Conservation (phyloP, 1,140 invertebrate genomes). For the Zaprionus gabonicus region DNA sequence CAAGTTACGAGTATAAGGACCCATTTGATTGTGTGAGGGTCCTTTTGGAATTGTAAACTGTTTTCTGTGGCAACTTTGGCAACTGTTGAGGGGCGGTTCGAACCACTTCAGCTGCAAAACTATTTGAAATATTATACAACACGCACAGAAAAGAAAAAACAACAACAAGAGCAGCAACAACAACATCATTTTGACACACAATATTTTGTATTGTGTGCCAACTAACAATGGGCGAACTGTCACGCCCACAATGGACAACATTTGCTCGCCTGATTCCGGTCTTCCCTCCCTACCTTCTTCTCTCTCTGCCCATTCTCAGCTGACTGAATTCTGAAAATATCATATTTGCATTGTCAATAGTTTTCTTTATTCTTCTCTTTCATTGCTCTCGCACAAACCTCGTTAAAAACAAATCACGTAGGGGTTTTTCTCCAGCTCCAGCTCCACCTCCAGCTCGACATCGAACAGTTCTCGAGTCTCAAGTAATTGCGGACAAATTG, state of each 20-base stretch:
- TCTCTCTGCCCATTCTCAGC: background rate
- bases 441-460: background rate
- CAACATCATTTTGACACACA: constrained; percentile 64
- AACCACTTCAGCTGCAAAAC: constrained; percentile 70
- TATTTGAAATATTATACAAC: constrained; percentile 77
- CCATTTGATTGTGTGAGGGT: constrained; percentile 28
- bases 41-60: constrained; percentile 72
- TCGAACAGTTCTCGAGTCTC: constrained; percentile 46
- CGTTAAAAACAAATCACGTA: constrained; percentile 82
- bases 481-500: constrained; percentile 78
- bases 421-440: constrained; percentile 10
- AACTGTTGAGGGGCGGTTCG: constrained; percentile 53
- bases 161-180: constrained; percentile 17
- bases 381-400: constrained; percentile 43
- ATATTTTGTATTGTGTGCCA: constrained; percentile 65
- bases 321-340: constrained; percentile 62
- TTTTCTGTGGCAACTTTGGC: constrained; percentile 67
- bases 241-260: constrained; percentile 58
- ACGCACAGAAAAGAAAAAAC: constrained; percentile 54
- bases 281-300: background rate
- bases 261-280: constrained; percentile 25
- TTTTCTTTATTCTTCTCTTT: constrained; percentile 42
- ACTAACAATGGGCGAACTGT: constrained; percentile 35
- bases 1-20: constrained; percentile 24
- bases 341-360: constrained; percentile 80